Base-by-base conservation (phyloP, 2,888 invertebrate species). In the Drosophila kuntzei region DNA sequence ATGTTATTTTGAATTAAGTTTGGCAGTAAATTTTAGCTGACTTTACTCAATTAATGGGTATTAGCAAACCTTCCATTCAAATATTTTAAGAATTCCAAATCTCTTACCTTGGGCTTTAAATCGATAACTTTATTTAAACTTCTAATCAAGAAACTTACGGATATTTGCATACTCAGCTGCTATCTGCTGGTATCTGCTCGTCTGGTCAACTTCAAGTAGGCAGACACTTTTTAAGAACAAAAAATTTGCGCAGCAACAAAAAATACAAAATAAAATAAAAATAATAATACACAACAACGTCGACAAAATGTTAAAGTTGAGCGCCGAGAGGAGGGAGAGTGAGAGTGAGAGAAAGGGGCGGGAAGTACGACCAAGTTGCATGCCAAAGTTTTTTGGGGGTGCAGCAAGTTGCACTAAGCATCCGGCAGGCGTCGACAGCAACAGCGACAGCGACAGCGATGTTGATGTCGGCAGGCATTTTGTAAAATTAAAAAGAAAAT, bases 391-490 rank as follows among this genome's bases (percentile, higher is more conserved):
- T 65, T 44, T 32, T 22, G 43, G 27, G 43, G 32, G 54, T 36
- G 41, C 51, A 34, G 61, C 71, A 63, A 71, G 51, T 73, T 78
- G 84, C 81, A 76, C 79, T 87, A 87, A 82, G 84, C 82, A 82
- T 87, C 79, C 81, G 82, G 76, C 81, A 73, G 66, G 67, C 64
- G 65, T 69, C 51, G 62, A 73, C 73, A 65, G 58, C 62, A 51
- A 63, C 62, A 59, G 41, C 51, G 51, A 64, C 71, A 61, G 34
- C 44, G 46, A 59, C 51, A 46, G 53, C 57, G 47, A 60, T 20
- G 49, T 65, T 70, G 76, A 79, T 51, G 73, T 71, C 65, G 74
- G 49, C 83, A 64, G 86, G 66, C 61, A 67, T 69, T 86, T 76
- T 69, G 70, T 68, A 53, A 76, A 73, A 80, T 78, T 83, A 73